A percentile compares a stretch with the other conserved stretches of the same genome.
These are phyloP conservation scores for Pachycephus smyrnensis DNA, from an alignment of 2,888 invertebrate genomes.

Conservation along the genomic window DNA sequence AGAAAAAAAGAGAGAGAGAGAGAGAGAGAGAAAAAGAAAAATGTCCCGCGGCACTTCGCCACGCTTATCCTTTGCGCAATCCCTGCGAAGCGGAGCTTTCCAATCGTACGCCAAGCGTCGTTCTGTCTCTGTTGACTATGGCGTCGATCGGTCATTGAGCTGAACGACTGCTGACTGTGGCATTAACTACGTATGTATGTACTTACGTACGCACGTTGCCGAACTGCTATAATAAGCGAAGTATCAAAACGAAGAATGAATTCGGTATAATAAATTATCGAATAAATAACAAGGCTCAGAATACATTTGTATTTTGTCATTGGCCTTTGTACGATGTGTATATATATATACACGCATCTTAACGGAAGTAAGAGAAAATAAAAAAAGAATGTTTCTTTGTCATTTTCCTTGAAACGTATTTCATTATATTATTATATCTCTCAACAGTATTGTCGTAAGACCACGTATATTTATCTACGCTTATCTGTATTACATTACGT, in stretches of 20 bases:
- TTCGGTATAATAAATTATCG: not conserved
- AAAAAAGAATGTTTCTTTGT: not conserved
- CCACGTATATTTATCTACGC: not conserved
- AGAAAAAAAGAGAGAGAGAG: constrained; percentile 6
- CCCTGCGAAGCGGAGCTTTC: not conserved
- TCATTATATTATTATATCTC: not conserved
- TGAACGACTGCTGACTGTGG: not conserved
- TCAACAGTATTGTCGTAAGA: not conserved
- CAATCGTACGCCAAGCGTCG: not conserved
- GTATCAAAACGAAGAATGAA: not conserved
- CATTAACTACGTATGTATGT: not conserved
- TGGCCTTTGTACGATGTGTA: not conserved
- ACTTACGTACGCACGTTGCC: not conserved
- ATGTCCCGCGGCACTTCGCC: not conserved
- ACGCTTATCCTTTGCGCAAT: not conserved
- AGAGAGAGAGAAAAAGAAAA: constrained; percentile 16
- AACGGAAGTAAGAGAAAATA: not conserved
- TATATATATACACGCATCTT: not conserved
- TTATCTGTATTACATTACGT: not conserved
- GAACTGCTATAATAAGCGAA: not conserved
- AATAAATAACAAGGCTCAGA: not conserved
- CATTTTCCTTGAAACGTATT: not conserved
- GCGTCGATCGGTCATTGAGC: not conserved
- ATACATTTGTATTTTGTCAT: not conserved
- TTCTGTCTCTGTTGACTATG: not conserved